Base-by-base conservation (phyloP, 1,140 invertebrate species). In the Neodiprion fabricii region DNA sequence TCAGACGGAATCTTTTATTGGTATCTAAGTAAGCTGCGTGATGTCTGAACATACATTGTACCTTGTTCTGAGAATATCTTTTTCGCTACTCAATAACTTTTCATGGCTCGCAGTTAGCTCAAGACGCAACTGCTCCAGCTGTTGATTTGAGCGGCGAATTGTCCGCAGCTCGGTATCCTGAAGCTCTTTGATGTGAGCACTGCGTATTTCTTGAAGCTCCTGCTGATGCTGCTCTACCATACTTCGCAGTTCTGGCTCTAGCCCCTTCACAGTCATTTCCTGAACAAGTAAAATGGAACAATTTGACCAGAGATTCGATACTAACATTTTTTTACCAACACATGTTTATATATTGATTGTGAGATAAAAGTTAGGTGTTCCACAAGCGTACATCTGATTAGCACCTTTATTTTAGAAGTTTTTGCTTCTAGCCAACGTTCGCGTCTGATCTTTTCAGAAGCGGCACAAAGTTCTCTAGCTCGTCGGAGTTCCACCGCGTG, bases 211-310 rank as follows among this genome's bases (percentile, higher is more conserved):
- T 76, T 82, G 84, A 73, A 91, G 80, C 75, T 91, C 88, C 75
- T 89, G 87, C 61, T 92, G 90, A 81, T 94, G 92, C 40, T 91
- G 86, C 10, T 89, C 87, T 53, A 91, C 90, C 90, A 94, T 93
- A 65, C 89, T 90, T 77, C 92, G 89, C 8, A 94, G 86, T 85
- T 94, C 93, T 3, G 92, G 91, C 81, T 94, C 93, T n/a, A 94
- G 82, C 9, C 93, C 92, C 81, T 93, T 93, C 1, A 94, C 92
- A 0, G 93, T 94, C 79, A 93, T 87, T 81, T 94, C 93, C 91
- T 92, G 50, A 48, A 78, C 61, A 71, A 70, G 21, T 72, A 23
- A 74, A 71, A 70, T 67, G 21, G 28, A 47, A 67, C 47, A 70
- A 70, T 47, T 40, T 69, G 49, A 47, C 67, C 1, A 53, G 0